Percentiles rank a stretch among this genome's conserved stretches.
phyloP scores from a whole-genome alignment of 1,140 invertebrate species.

The Rhizoglyphus robini region DNA sequence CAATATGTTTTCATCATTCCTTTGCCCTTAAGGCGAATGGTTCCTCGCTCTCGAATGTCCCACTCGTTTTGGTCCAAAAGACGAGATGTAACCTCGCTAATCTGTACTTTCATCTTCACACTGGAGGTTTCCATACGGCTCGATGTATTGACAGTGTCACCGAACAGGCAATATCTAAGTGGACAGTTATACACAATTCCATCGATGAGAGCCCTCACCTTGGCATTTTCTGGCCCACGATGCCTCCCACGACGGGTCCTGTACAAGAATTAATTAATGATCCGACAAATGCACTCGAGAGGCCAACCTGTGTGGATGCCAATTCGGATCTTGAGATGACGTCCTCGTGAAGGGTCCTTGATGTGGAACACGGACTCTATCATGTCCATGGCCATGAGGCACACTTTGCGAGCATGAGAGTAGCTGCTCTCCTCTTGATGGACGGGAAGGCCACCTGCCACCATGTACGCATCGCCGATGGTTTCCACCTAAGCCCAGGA shows the following conservation, averaged over 20 bases:
- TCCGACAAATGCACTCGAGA: background rate
- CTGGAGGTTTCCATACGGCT: conserved; percentile 29
- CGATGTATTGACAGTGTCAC: conserved; percentile 45
- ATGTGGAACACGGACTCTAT: conserved; percentile 76
- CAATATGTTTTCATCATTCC: conserved; percentile 87
- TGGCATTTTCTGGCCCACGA: conserved; percentile 87
- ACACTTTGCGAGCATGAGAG: conserved; percentile 45
- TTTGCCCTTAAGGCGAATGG: conserved; percentile 39
- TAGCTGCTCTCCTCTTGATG: conserved; percentile 39
- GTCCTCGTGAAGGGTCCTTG: conserved; percentile 66
- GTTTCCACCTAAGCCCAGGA: conserved; percentile 56
- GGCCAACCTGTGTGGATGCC: conserved; percentile 50
- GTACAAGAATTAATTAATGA: background rate
- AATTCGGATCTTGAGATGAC: conserved; percentile 61
- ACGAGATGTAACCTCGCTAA: conserved; percentile 70
- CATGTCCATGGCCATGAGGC: conserved; percentile 71
- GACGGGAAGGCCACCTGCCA: conserved; percentile 46
- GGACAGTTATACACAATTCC: background rate
- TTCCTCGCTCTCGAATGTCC: conserved; percentile 53
- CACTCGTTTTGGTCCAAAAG: conserved; percentile 55
- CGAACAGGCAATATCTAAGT: conserved; percentile 63
- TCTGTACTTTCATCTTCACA: conserved; percentile 61
- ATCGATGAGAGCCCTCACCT: conserved; percentile 31
- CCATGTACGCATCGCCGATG: conserved; percentile 93
- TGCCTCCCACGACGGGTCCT: conserved; percentile 73